Evolutionary conservation across 2,113 vertebrate genomes (phyloP), one percentile per base, ranked within the genome.

Genomic region (Poecilia latipinna): DNA sequence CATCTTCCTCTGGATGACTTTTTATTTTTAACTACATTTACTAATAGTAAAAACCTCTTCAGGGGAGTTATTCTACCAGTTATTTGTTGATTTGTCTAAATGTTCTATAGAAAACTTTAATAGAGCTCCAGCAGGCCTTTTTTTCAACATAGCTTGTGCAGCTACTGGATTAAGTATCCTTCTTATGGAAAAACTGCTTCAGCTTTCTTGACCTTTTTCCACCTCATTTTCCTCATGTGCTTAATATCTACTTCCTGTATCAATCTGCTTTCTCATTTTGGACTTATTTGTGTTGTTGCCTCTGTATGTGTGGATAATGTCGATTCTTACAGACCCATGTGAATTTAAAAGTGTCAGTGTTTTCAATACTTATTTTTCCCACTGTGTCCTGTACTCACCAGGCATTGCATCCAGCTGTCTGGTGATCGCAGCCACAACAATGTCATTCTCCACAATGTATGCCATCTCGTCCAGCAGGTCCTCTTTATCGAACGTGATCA

Each of bases 401-500:
- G 96, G 90, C 84, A 97, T 92, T 2, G 91, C 90, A 74, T 97
- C 95, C 90, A 99, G 93, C 90, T 97, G 98, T 80, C 94, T 95
- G 2, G 96, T 96, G 78, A 99, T 94, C 1, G 97, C 97, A 3
- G 96, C 90, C 94, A 98, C 95, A 64, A 98, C 91, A 82, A 99
- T 88, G 75, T 98, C 95, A 8, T 99, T 99, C 93, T 99, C 98
- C 90, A 99, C 96, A 31, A 99, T 94, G 86, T 97, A 98, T 10
- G 97, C 97, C 96, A 99, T 97, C 90, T 97, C 94, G 1, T 94
- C 96, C 80, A 96, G 95, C 86, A 98, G 93, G 84, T 97, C 94
- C 77, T 97, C 96, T 92, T 97, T 97, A 94, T 99, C 97, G 75
- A 99, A 99, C 63, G 95, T 94, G 85, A 99, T 99, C 93, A 99